Evolutionary conservation across 2,888 invertebrate genomes (phyloP).

Genomic region (Microchrysa polita): DNA sequence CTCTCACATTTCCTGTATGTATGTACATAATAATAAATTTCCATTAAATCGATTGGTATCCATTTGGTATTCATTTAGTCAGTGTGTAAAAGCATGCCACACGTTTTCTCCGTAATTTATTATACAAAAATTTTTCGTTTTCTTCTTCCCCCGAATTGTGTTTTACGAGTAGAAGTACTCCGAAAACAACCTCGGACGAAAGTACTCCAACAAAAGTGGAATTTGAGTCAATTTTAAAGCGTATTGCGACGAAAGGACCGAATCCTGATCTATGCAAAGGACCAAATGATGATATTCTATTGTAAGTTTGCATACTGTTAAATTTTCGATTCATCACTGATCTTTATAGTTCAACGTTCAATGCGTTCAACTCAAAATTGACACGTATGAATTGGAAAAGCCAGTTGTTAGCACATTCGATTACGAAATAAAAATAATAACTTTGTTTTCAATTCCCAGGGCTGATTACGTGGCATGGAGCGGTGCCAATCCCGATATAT

Average conservation of each 20-base stretch:
- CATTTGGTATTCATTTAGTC: conserved; percentile 25
- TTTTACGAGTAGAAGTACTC: conserved; percentile 54
- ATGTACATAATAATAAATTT: conserved; percentile 47
- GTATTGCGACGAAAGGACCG: conserved; percentile 70
- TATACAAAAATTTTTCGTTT: conserved; percentile 6
- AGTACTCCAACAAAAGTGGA: conserved; percentile 53
- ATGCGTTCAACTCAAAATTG: too few species aligned
- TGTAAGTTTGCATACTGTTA: conserved; percentile 70
- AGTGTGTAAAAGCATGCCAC: conserved; percentile 6
- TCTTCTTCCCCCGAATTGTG: too few species aligned
- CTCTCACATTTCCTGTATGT: conserved; percentile 16
- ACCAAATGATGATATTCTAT: conserved; percentile 77
- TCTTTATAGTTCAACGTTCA: background rate
- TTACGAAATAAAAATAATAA: too few species aligned
- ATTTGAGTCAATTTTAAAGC: conserved; percentile 60
- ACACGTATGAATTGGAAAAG: too few species aligned
- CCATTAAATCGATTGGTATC: conserved; percentile 44
- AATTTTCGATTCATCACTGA: background rate
- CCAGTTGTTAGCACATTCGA: too few species aligned
- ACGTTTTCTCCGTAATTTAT: background rate
- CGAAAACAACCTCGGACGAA: conserved; percentile 54
- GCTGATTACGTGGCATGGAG: conserved; percentile 86
- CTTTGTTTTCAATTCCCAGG: conserved; percentile 63
- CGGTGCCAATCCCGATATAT: conserved; percentile 76
- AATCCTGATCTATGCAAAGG: conserved; percentile 79